Conservation (phyloP, 2,888 invertebrate genomes). For the Acheta domesticus region DNA sequence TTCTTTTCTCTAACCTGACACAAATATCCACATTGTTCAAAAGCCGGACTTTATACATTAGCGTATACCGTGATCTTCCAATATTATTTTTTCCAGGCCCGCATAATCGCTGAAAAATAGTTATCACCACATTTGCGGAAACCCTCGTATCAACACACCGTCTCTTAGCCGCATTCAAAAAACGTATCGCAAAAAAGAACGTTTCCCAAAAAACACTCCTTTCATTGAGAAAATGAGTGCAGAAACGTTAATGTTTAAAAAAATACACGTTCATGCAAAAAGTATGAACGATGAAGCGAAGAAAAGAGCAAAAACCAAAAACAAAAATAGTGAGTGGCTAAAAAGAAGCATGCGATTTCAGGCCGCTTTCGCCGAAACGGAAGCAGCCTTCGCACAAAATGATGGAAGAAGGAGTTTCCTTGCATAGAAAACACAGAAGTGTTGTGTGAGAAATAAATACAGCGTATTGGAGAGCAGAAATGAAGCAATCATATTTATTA, state of each 20-base stretch:
- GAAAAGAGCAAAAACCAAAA: background rate
- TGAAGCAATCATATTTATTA: conserved; percentile 10
- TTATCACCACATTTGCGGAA: no score
- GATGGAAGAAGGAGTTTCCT: background rate
- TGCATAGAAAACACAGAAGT: background rate
- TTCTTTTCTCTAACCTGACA: no score
- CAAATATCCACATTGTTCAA: no score
- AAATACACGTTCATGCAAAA: background rate
- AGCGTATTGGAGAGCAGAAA: conserved; percentile 10
- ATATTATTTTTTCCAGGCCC: no score
- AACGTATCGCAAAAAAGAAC: no score
- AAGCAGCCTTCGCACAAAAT: background rate
- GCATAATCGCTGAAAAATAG: no score
- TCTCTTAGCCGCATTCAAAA: no score
- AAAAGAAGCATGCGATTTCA: background rate
- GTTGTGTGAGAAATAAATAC: background rate
- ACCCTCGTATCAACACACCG: no score
- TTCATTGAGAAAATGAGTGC: background rate
- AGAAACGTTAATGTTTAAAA: background rate
- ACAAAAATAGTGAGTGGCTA: background rate
- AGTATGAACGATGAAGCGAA: background rate
- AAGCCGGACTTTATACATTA: no score
- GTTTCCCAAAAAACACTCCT: background rate
- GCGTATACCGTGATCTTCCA: no score
- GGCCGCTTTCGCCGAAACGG: background rate